Percentiles rank a stretch among this genome's conserved stretches.
These are phyloP conservation scores for Danionella dracula DNA, from an alignment of 2,797 vertebrate species.

Conservation along the genomic window DNA sequence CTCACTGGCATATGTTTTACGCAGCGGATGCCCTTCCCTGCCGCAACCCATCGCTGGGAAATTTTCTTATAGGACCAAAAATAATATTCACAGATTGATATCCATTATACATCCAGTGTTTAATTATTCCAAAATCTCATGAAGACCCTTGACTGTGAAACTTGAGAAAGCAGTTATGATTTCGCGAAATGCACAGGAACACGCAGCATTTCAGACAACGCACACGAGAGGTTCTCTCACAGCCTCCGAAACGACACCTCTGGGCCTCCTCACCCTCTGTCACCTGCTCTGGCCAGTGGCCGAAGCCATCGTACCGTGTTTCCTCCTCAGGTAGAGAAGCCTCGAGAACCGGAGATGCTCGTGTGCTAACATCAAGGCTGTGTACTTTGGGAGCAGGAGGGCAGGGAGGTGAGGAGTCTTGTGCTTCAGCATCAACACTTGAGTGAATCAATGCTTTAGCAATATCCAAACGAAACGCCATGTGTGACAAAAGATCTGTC, in stretches of 20 bases:
- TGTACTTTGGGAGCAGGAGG: conserved; percentile 50
- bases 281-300: conserved; percentile 78
- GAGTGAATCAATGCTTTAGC: conserved; percentile 67
- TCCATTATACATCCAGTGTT: not conserved
- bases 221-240: conserved; percentile 69
- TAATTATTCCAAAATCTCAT: conserved; percentile 12
- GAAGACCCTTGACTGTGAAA: conserved; percentile 67
- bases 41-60: too few relatives aligned
- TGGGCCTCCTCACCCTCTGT: conserved; percentile 64
- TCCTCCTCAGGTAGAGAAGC: conserved; percentile 63
- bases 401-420: conserved; percentile 63
- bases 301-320: conserved; percentile 66
- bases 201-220: conserved; percentile 78
- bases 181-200: conserved; percentile 76
- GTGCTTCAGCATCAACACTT: conserved; percentile 53
- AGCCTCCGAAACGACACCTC: conserved; percentile 70
- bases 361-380: conserved; percentile 41
- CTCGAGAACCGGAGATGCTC: conserved; percentile 52
- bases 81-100: not conserved
- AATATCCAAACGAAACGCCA: conserved; percentile 72
- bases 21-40: too few relatives aligned
- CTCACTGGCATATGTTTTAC: too few relatives aligned
- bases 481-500: conserved; percentile 57
- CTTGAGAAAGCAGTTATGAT: conserved; percentile 76
- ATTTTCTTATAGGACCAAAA: too few relatives aligned